Conservation (phyloP, 2,797 vertebrate genomes). For the Esox lucius region DNA sequence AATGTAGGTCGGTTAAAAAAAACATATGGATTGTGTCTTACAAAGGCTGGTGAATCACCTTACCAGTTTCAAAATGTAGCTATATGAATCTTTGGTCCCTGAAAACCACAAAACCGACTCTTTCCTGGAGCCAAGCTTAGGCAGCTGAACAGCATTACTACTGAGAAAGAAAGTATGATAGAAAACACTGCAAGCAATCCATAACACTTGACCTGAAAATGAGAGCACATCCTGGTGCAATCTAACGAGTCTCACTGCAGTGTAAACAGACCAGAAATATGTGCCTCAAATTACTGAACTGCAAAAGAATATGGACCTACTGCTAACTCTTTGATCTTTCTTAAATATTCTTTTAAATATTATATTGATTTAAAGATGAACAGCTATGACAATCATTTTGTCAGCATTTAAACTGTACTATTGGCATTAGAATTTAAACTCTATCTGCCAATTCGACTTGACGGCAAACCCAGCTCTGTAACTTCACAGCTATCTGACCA, state of each 20-base stretch:
- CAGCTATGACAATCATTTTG: not conserved
- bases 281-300: not conserved
- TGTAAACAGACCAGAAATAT: slow-evolving; percentile 1
- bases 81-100: slow-evolving; percentile 9
- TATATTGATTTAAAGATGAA: not conserved
- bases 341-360: not conserved
- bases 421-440: not conserved
- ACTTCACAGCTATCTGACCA: not conserved
- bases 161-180: not conserved
- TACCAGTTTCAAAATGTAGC: too few relatives aligned
- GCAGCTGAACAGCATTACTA: not conserved
- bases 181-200: not conserved
- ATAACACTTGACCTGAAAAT: not conserved
- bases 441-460: slow-evolving; percentile 3
- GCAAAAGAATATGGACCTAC: not conserved
- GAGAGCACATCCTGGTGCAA: not conserved
- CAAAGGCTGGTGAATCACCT: too few relatives aligned
- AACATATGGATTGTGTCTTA: too few relatives aligned
- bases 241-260: not conserved
- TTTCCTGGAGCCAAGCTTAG: not conserved
- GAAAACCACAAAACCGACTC: not conserved
- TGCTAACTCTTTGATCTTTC: not conserved
- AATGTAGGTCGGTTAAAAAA: too few relatives aligned
- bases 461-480: slow-evolving; percentile 30
- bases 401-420: not conserved